Percentiles rank a stretch among this genome's conserved stretches.
phyloP scores from a whole-genome alignment of 2,797 vertebrate genomes.

The Eptatretus atami region DNA sequence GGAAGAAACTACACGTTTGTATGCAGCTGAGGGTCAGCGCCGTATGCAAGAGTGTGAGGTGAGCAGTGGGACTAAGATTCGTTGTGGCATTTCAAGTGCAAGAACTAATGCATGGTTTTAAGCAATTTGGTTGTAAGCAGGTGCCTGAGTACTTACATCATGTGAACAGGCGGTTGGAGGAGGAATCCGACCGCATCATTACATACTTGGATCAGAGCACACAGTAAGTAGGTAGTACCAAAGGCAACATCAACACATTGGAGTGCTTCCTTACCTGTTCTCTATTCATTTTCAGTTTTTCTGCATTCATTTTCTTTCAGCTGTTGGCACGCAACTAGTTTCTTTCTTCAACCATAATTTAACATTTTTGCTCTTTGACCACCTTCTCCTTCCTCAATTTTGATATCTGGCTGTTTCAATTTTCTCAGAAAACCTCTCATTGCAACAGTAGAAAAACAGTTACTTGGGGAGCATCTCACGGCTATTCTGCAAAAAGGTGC shows the following conservation, averaged over 20 bases:
- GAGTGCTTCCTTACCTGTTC: too few relatives aligned
- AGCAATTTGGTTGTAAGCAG: conserved; percentile 14
- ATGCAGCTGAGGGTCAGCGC: conserved; percentile 83
- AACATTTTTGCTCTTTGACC: too few relatives aligned
- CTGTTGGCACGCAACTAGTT: too few relatives aligned
- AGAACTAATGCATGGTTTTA: too few relatives aligned
- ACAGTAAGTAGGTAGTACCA: conserved; percentile 27
- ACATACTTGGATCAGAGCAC: conserved; percentile 98
- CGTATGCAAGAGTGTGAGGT: conserved; percentile 99
- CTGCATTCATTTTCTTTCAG: too few relatives aligned
- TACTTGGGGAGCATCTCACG: conserved; percentile 90
- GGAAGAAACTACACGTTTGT: conserved; percentile 84
- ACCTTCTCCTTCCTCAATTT: too few relatives aligned
- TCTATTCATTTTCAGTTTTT: too few relatives aligned
- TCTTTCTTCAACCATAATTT: too few relatives aligned
- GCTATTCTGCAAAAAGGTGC: conserved; percentile 90
- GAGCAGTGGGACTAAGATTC: conserved; percentile 9
- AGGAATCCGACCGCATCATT: conserved; percentile 90
- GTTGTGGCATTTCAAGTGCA: background rate
- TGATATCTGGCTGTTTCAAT: conserved; percentile 8
- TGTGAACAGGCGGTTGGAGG: conserved; percentile 85
- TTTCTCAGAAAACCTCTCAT: conserved; percentile 60
- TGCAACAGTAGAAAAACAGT: conserved; percentile 79
- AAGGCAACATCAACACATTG: background rate
- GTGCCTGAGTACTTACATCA: conserved; percentile 97